Conservation (phyloP, 2,797 vertebrate genomes). For the Sebastolobus alascanus region DNA sequence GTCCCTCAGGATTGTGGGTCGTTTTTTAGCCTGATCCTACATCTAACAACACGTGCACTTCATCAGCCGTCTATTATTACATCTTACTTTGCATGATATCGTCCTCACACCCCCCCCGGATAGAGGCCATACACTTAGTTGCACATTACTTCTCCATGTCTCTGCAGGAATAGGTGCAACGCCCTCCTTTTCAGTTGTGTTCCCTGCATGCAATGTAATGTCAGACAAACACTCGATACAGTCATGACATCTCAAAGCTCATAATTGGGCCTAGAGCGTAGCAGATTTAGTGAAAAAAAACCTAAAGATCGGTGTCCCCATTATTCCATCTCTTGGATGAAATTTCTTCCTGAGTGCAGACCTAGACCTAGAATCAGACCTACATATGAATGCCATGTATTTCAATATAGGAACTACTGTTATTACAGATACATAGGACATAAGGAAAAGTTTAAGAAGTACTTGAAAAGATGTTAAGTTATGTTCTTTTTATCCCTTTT, state of each 20-base stretch:
- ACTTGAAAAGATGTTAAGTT: conserved; percentile 38
- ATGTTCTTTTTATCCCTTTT: conserved; percentile 25
- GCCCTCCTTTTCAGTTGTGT: conserved; percentile 45
- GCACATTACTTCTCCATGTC: conserved; percentile 30
- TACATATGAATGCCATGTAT: conserved; percentile 66
- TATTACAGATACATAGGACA: conserved; percentile 34
- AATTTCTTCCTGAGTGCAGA: conserved; percentile 44
- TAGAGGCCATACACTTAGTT: conserved; percentile 32
- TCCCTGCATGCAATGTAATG: conserved; percentile 69
- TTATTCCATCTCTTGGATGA: conserved; percentile 62
- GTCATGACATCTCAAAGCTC: conserved; percentile 42
- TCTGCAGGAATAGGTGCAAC: conserved; percentile 47
- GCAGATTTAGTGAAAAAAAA: conserved; percentile 59
- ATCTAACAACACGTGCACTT: conserved; percentile 36
- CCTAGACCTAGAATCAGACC: conserved; percentile 71
- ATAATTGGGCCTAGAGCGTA: conserved; percentile 39
- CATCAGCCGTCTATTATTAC: conserved; percentile 38
- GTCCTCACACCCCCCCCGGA: neutral
- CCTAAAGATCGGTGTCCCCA: conserved; percentile 60
- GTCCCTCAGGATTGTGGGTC: conserved; percentile 65
- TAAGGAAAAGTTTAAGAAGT: conserved; percentile 38
- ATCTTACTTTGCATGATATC: conserved; percentile 54
- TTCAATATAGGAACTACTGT: conserved; percentile 52
- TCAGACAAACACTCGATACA: conserved; percentile 45
- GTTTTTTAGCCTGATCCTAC: conserved; percentile 42